Percentiles rank a stretch among this genome's conserved stretches.
phyloP scores from a whole-genome alignment of 2,113 vertebrate species.

The Brachypodius melanocephalos region DNA sequence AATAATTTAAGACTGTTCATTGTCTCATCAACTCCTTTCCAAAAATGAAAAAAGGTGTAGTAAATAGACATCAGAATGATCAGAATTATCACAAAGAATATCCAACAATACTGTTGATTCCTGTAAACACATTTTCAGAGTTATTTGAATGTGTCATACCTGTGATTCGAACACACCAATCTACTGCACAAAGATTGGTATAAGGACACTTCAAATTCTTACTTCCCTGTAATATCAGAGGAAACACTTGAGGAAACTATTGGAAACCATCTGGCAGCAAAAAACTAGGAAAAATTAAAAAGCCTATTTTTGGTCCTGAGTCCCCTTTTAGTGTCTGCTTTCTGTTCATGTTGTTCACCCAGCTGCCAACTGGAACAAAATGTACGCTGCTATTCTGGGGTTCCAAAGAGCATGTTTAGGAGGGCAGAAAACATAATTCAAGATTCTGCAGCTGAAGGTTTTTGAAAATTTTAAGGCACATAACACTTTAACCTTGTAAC shows the following conservation, averaged over 20 bases:
- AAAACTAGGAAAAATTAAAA: constrained; percentile 32
- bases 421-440: background rate
- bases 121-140: background rate
- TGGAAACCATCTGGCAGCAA: constrained; percentile 39
- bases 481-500: background rate
- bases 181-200: background rate
- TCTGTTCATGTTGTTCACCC: constrained; percentile 24
- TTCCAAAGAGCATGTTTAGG: background rate
- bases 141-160: background rate
- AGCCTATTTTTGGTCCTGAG: constrained; percentile 16
- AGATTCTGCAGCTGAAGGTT: constrained; percentile 32
- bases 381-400: constrained; percentile 17
- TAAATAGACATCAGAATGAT: background rate
- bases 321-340: constrained; percentile 9
- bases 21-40: background rate
- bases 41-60: background rate
- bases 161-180: background rate
- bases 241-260: constrained; percentile 28
- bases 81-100: background rate
- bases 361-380: constrained; percentile 55
- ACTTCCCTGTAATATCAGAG: background rate
- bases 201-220: background rate
- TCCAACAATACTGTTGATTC: background rate
- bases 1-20: background rate
- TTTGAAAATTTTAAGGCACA: background rate